Evolutionary conservation across 2,888 invertebrate genomes (phyloP).

Genomic region (Ophion ellenae): DNA sequence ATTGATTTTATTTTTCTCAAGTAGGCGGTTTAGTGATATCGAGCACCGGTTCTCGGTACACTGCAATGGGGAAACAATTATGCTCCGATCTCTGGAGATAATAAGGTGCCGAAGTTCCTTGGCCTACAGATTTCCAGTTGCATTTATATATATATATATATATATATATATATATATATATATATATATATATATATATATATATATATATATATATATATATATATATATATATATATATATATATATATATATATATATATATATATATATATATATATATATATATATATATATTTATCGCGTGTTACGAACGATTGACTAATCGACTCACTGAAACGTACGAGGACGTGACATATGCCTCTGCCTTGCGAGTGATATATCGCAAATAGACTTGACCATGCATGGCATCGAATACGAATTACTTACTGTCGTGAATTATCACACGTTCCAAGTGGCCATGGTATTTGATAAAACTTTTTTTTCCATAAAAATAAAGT

Average conservation of each 20-base stretch:
- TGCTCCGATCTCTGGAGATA: conserved; percentile 33
- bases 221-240: conserved; percentile 10
- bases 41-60: background rate
- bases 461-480: too few relatives aligned
- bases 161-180: conserved; percentile 10
- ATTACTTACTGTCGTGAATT: too few relatives aligned
- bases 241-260: conserved; percentile 10
- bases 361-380: background rate
- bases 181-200: conserved; percentile 10
- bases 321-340: conserved; percentile 17
- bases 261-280: conserved; percentile 14
- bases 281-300: conserved; percentile 8
- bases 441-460: too few relatives aligned
- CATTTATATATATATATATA: conserved; percentile 8
- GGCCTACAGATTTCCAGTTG: conserved; percentile 26
- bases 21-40: background rate
- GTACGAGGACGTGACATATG: conserved; percentile 21
- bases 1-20: conserved; percentile 1
- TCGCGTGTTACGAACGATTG: conserved; percentile 13
- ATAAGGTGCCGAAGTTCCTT: conserved; percentile 32
- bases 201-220: conserved; percentile 10
- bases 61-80: background rate
- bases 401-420: too few relatives aligned
- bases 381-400: background rate
- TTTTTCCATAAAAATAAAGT: too few relatives aligned